Conservation (phyloP, 1,140 invertebrate species). For the Lepeophtheirus salmonis region DNA sequence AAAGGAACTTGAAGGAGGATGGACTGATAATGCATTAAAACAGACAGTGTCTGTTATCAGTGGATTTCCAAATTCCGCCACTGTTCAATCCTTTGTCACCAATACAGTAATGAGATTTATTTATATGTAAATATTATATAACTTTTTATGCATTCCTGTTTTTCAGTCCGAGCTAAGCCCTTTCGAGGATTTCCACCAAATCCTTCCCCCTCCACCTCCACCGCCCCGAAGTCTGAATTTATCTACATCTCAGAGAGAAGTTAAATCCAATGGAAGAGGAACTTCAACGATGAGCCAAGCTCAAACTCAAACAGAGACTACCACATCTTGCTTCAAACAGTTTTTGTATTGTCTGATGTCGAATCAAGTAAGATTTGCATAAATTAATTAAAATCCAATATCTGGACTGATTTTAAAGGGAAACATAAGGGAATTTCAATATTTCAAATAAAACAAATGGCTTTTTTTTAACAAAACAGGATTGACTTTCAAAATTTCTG, state of each 20-base stretch:
- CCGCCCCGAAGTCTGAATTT: not conserved
- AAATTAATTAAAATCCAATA: too few relatives aligned
- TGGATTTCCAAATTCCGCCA: not conserved
- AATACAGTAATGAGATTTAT: not conserved
- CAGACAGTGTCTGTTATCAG: not conserved
- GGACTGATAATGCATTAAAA: not conserved
- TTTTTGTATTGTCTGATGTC: slow-evolving; percentile 57
- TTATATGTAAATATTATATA: too few relatives aligned
- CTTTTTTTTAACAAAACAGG: too few relatives aligned
- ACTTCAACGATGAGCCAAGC: not conserved
- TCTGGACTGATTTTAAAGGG: too few relatives aligned
- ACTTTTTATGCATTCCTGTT: too few relatives aligned
- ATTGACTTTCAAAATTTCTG: too few relatives aligned
- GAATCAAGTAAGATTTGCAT: slow-evolving; percentile 32
- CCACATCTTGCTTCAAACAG: slow-evolving; percentile 50
- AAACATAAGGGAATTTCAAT: too few relatives aligned
- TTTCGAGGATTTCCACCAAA: not conserved
- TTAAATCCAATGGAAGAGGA: not conserved
- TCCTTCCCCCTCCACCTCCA: not conserved
- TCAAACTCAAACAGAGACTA: slow-evolving; percentile 49
- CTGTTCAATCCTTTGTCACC: not conserved
- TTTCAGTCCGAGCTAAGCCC: not conserved
- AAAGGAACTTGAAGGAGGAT: not conserved
- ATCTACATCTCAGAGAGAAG: too few relatives aligned
- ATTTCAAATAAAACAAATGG: too few relatives aligned